Evolutionary conservation across 2,888 invertebrate species (phyloP).

Genomic region (Stegophylla sp.): DNA sequence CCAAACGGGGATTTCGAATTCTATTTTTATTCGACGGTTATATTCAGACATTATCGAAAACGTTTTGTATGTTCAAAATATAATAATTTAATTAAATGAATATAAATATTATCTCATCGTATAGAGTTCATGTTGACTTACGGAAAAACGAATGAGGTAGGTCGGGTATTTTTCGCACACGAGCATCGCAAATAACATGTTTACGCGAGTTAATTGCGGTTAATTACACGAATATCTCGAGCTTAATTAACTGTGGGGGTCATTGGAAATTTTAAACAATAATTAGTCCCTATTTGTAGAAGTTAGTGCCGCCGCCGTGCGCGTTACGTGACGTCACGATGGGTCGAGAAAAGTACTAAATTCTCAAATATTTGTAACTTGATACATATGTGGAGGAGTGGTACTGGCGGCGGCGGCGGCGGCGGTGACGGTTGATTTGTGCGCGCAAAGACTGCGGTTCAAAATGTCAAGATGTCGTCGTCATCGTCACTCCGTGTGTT

Average conservation of each 20-base stretch:
- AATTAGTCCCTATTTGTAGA: not conserved
- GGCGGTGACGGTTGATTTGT: not conserved
- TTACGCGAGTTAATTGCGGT: not conserved
- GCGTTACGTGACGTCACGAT: not conserved
- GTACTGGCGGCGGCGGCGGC: not conserved
- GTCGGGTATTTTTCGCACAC: not conserved
- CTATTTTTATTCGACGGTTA: too few species aligned
- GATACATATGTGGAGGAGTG: not conserved
- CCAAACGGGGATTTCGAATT: not conserved
- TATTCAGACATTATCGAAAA: too few species aligned
- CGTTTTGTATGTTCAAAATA: not conserved
- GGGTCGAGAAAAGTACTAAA: not conserved
- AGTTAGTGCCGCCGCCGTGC: not conserved
- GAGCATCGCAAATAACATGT: too few species aligned
- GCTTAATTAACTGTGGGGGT: not conserved
- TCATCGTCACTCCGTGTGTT: not conserved
- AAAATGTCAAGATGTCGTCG: not conserved
- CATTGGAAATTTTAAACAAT: not conserved
- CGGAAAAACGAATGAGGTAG: not conserved
- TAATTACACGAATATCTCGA: not conserved
- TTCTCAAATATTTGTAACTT: not conserved
- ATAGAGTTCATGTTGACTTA: not conserved
- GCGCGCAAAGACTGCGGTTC: conserved; percentile 4
- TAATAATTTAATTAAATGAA: not conserved
- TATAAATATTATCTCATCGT: not conserved